Conservation (phyloP, 1,140 invertebrate species). For the Ectropis grisescens region DNA sequence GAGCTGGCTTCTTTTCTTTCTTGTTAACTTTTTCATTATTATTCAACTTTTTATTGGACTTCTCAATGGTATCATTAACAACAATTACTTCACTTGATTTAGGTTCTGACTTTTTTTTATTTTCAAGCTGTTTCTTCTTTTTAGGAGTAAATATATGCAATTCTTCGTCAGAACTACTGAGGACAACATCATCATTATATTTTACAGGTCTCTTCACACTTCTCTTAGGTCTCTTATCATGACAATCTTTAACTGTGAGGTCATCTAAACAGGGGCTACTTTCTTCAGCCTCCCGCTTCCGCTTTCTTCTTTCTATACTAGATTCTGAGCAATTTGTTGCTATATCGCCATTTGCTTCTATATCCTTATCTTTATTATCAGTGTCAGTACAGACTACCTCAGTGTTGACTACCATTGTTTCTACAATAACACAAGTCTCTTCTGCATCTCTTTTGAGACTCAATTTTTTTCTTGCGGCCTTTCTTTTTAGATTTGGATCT, state of each 20-base stretch:
- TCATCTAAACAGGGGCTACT: too few relatives aligned
- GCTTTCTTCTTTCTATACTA: too few relatives aligned
- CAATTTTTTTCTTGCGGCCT: constrained; percentile 27
- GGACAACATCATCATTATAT: constrained; percentile 39
- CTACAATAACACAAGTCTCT: too few relatives aligned
- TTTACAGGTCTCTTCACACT: constrained; percentile 48
- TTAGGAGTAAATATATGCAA: constrained; percentile 54
- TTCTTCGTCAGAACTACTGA: constrained; percentile 52
- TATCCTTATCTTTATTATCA: too few relatives aligned
- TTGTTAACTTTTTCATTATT: constrained; percentile 4
- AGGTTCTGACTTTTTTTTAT: constrained; percentile 1
- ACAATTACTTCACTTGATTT: constrained; percentile 2
- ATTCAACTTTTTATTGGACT: constrained; percentile 6
- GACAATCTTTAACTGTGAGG: too few relatives aligned
- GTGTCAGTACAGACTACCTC: too few relatives aligned
- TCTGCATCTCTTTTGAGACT: too few relatives aligned
- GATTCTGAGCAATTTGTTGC: too few relatives aligned
- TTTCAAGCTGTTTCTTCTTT: constrained; percentile 39
- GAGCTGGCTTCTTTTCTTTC: constrained; percentile 4
- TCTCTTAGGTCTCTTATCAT: constrained; percentile 35
- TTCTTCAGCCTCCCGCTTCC: too few relatives aligned
- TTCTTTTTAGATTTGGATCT: constrained; percentile 29
- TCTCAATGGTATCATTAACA: not conserved
- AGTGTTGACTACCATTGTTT: too few relatives aligned
- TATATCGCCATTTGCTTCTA: too few relatives aligned